Evolutionary conservation across 2,888 invertebrate genomes (phyloP), one percentile per base, ranked within the genome.

Genomic region (Masnerella sp.): DNA sequence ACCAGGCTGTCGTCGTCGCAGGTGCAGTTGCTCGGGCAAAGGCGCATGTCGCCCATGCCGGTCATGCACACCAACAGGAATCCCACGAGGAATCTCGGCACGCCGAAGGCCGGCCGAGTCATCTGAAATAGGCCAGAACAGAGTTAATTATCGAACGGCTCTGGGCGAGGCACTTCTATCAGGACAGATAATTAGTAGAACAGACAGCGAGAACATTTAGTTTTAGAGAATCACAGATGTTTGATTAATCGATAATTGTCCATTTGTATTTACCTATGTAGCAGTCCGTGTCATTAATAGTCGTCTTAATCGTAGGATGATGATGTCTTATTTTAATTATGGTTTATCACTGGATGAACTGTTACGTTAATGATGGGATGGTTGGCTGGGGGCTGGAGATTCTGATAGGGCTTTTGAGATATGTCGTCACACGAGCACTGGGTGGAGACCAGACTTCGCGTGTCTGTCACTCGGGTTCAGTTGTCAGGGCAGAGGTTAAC

Each of bases 1-100:
- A 94, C 93, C 78, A 95, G 91, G 7, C 94, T 95, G 77, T 95
- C 95, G 84, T 97, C 96, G 88, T 96, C 94, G 89, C 97, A 97
- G 86, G 90, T 91, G 88, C 97, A 97, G 78, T 94, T 94, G 74
- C 89, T 91, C n/a, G 96, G 96, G 84, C 96, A 97, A 88, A 94
- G 93, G 76, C 93, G 88, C 25, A 91, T 91, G 70, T 88, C 32
- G 91, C 91, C 25, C 52, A 58, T 43, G 22, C 67, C 52, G 47
- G 40, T 43, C 59, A 74, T 64, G 59, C 58, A 59, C 22, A 64
- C 47, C 54, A 74, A 38, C 32, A 69, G 58, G 22, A 73, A 51
- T 54, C 68, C 73, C 42, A 68, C 49, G 59, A 74, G 64, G 61
- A 74, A 59, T 59, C 74, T 64, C 25, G 74, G 64, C 34, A 68